Conservation (phyloP, 64 coral and sea anemone species). For the Dendronephthya gigantea region DNA sequence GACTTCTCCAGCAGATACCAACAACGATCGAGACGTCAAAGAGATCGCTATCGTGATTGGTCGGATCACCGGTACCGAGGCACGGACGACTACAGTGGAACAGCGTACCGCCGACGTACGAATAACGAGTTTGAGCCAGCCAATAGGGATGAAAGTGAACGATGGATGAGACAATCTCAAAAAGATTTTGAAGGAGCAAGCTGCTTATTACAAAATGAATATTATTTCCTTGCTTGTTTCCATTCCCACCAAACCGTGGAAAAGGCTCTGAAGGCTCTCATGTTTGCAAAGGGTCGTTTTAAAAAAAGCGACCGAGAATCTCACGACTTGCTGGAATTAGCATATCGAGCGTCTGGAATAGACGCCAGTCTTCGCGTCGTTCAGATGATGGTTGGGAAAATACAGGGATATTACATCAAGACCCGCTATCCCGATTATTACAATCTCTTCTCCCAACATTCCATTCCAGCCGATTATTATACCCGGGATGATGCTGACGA, state of each 20-base stretch:
- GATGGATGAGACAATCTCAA: conserved; percentile 88
- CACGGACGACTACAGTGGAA: too few relatives aligned
- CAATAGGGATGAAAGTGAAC: conserved; percentile 55
- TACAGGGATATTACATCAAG: conserved; percentile 3
- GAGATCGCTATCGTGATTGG: not conserved
- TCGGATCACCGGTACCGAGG: not conserved
- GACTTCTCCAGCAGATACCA: not conserved
- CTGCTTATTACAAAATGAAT: conserved; percentile 38
- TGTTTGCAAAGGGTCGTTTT: conserved; percentile 2
- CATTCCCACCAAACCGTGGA: conserved; percentile 83
- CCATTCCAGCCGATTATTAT: not conserved
- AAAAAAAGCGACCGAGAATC: not conserved
- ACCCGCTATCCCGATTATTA: not conserved
- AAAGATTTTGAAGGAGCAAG: conserved; percentile 62
- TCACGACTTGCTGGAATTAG: not conserved
- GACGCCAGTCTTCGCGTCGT: not conserved
- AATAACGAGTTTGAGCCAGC: conserved; percentile 47
- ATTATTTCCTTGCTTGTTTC: conserved; percentile 64
- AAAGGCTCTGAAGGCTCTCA: conserved; percentile 57
- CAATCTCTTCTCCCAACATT: not conserved
- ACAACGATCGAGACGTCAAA: not conserved
- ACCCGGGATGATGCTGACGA: not conserved
- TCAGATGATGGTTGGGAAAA: not conserved
- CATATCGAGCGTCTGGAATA: not conserved
- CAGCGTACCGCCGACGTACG: too few relatives aligned